Evolutionary conservation across 2,888 invertebrate genomes (phyloP).

Genomic region (Watsonalla binaria): DNA sequence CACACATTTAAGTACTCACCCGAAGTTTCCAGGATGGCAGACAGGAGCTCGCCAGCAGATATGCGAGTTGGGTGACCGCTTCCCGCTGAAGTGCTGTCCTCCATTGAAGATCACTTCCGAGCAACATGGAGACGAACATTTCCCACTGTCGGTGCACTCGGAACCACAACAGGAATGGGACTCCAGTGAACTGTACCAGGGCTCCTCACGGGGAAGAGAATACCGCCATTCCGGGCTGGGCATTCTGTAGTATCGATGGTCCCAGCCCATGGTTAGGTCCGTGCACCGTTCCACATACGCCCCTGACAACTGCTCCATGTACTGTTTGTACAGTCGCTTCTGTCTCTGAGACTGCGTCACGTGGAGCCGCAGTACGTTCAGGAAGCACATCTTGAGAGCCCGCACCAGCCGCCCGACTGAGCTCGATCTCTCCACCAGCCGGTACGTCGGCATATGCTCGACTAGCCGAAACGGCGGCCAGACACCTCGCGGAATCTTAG

Average conservation of each 20-base stretch:
- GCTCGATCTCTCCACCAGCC: slow-evolving; percentile 46
- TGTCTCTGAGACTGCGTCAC: slow-evolving; percentile 73
- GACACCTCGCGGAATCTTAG: slow-evolving; percentile 45
- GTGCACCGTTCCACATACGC: slow-evolving; percentile 67
- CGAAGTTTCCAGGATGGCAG: slow-evolving; percentile 69
- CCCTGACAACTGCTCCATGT: slow-evolving; percentile 69
- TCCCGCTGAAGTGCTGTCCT: slow-evolving; percentile 67
- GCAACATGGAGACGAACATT: slow-evolving; percentile 72
- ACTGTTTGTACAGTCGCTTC: slow-evolving; percentile 72
- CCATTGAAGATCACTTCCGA: slow-evolving; percentile 76
- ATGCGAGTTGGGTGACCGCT: slow-evolving; percentile 43
- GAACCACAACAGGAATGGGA: slow-evolving; percentile 53
- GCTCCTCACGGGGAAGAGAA: slow-evolving; percentile 50
- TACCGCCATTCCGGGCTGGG: slow-evolving; percentile 61
- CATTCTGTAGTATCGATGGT: slow-evolving; percentile 42
- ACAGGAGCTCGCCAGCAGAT: slow-evolving; percentile 49
- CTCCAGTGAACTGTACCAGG: slow-evolving; percentile 51
- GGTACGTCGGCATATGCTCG: slow-evolving; percentile 56
- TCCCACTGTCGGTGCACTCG: slow-evolving; percentile 63
- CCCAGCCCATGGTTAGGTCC: slow-evolving; percentile 51
- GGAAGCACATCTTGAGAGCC: slow-evolving; percentile 73
- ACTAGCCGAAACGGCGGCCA: slow-evolving; percentile 35
- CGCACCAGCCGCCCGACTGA: slow-evolving; percentile 34
- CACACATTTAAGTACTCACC: no score
- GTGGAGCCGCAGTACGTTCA: slow-evolving; percentile 76